Evolutionary conservation across 2,888 invertebrate species (phyloP), one percentile per base, ranked within the genome.

Genomic region (Anthophora plumipes): DNA sequence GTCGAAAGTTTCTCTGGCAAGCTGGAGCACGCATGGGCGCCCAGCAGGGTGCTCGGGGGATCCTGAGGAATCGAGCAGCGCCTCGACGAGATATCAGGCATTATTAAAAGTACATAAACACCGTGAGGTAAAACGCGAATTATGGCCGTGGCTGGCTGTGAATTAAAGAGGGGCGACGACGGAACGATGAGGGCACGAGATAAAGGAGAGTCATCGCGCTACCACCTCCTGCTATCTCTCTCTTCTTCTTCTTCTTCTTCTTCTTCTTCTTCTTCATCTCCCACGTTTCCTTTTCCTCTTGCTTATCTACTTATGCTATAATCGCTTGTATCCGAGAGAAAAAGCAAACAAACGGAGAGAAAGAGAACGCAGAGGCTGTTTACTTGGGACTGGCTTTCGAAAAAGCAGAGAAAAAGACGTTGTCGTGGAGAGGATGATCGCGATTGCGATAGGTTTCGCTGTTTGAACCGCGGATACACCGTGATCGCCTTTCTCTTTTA

Each of bases 21-120:
- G 77, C 1, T 31, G 86, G 87, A 89, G 86, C 90, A 90, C 90
- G 90, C 90, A 89, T 86, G 72, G 87, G 81, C 78, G 85, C 89
- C 25, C 89, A 88, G 88, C 85, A 64, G 88, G 89, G 84, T 69
- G 83, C 82, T 72, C 68, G 55, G 78, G 80, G 79, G 84, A 57
- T 61, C 64, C 64, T 43, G 75, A 50, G 78, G 77, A 75, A 60
- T 54, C 60, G 88, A 76, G 85, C 77, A 84, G 85, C 87, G 67
- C 75, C 78, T 81, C 76, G 77, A 78, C 78, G 89, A 90, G 91
- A 91, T 92, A 92, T 92, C 92, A 90, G 89, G 90, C 91, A 93
- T 93, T 93, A 92, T 93, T 92, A 93, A 93, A 92, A 93, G 91
- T 91, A 91, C 91, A 92, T 92, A 92, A 92, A 92, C 91, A 91